Evolutionary conservation across 2,888 invertebrate species (phyloP).

Genomic region (Tuberolachnus salignus): DNA sequence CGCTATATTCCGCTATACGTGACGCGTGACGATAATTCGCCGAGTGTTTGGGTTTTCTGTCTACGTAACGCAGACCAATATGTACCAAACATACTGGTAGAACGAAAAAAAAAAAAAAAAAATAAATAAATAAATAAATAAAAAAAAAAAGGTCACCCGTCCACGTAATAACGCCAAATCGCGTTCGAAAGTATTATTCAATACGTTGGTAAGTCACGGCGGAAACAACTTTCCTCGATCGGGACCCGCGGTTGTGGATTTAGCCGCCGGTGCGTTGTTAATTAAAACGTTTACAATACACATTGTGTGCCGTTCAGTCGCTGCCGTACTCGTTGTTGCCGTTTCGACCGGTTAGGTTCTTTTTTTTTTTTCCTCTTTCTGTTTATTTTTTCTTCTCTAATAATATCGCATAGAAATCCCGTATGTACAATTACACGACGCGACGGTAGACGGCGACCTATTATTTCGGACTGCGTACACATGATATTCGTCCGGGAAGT

Average conservation of each 20-base stretch:
- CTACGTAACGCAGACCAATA: too few species aligned
- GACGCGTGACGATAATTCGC: neutral
- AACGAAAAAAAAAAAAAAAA: too few species aligned
- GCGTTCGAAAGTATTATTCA: conserved; percentile 36
- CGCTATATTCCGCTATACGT: too few species aligned
- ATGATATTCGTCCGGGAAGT: too few species aligned
- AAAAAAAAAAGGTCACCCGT: neutral
- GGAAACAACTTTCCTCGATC: conserved; percentile 34
- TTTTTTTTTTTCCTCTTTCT: too few species aligned
- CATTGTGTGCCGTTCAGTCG: neutral
- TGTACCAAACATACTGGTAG: neutral
- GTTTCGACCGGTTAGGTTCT: neutral
- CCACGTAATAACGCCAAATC: neutral
- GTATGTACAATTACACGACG: too few species aligned
- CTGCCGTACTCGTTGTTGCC: neutral
- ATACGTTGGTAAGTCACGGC: conserved; percentile 22
- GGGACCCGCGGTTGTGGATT: neutral
- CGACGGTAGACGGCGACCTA: too few species aligned
- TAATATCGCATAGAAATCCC: too few species aligned
- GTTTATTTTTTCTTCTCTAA: too few species aligned
- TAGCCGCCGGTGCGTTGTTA: neutral
- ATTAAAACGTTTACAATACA: conserved; percentile 41
- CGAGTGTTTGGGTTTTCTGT: neutral
- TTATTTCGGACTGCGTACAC: too few species aligned
- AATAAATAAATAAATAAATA: too few species aligned